Percentiles rank a stretch among this genome's conserved stretches.
Evolutionary conservation across 1,140 invertebrate genomes (phyloP).

Genomic region (Lutraria rhynchaena): DNA sequence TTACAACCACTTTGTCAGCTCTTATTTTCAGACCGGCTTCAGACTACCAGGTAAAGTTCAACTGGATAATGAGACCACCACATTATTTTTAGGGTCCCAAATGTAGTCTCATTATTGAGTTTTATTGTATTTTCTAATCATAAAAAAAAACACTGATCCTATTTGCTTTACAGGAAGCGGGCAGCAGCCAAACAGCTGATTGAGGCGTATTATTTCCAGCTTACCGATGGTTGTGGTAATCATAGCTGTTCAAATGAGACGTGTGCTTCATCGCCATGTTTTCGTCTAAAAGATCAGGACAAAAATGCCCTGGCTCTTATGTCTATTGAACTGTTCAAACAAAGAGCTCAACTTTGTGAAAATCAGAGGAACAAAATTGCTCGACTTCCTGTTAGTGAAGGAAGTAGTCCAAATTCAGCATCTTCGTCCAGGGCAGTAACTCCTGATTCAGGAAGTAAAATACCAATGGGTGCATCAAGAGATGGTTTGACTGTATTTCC

Average conservation of each 20-base stretch:
- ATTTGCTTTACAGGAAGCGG: constrained; percentile 87
- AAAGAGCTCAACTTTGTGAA: constrained; percentile 86
- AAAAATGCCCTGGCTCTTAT: constrained; percentile 93
- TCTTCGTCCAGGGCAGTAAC: not conserved
- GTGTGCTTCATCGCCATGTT: constrained; percentile 90
- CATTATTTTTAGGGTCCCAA: too few species aligned
- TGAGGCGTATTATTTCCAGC: constrained; percentile 95
- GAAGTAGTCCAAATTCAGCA: not conserved
- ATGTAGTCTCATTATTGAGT: too few species aligned
- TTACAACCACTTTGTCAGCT: too few species aligned
- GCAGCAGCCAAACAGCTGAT: constrained; percentile 93
- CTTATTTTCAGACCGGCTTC: too few species aligned
- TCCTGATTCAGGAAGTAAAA: not conserved
- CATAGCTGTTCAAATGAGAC: constrained; percentile 91
- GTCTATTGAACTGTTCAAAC: constrained; percentile 92
- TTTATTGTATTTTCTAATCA: too few species aligned
- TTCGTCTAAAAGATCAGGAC: constrained; percentile 67
- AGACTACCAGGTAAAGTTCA: too few species aligned
- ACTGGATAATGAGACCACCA: too few species aligned
- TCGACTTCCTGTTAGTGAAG: constrained; percentile 54
- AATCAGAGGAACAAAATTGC: constrained; percentile 68
- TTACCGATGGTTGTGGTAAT: constrained; percentile 95
- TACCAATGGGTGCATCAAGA: not conserved
- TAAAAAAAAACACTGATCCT: too few species aligned
- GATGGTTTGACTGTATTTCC: not conserved